Percentiles rank a stretch among this genome's conserved stretches.
phyloP scores from a whole-genome alignment of 2,888 invertebrate genomes.

The Amiota mariae region DNA sequence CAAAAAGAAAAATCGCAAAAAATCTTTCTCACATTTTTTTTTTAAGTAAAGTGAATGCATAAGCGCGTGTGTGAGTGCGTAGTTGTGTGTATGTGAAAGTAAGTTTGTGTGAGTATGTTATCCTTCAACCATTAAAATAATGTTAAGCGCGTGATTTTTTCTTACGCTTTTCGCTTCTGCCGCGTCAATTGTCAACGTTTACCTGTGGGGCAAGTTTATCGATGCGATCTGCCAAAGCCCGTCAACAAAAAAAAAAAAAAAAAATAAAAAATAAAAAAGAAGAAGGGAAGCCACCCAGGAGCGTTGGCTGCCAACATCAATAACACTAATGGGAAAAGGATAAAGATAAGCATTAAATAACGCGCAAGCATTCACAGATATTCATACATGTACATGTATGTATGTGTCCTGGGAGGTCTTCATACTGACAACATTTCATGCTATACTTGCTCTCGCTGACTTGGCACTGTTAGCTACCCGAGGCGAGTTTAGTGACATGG shows the following conservation, averaged over 20 bases:
- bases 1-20: conserved; percentile 27
- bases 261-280: conserved; percentile 2
- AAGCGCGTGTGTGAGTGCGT: conserved; percentile 27
- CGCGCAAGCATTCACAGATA: conserved; percentile 23
- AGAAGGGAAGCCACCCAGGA: conserved; percentile 16
- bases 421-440: conserved; percentile 8
- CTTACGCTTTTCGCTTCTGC: not conserved
- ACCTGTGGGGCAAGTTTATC: conserved; percentile 58
- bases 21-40: too few species aligned
- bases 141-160: conserved; percentile 63
- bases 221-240: conserved; percentile 31
- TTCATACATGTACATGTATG: not conserved
- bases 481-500: conserved; percentile 3
- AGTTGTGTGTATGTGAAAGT: conserved; percentile 42
- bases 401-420: not conserved
- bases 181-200: conserved; percentile 64
- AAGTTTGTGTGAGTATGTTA: conserved; percentile 33
- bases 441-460: not conserved
- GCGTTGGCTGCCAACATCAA: conserved; percentile 60
- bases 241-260: conserved; percentile 3
- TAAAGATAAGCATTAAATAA: conserved; percentile 68
- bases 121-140: conserved; percentile 61
- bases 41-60: conserved; percentile 18
- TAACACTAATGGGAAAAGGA: conserved; percentile 69
- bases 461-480: not conserved